Evolutionary conservation across 2,888 invertebrate species (phyloP).

Genomic region (Drosophila anomalipes): DNA sequence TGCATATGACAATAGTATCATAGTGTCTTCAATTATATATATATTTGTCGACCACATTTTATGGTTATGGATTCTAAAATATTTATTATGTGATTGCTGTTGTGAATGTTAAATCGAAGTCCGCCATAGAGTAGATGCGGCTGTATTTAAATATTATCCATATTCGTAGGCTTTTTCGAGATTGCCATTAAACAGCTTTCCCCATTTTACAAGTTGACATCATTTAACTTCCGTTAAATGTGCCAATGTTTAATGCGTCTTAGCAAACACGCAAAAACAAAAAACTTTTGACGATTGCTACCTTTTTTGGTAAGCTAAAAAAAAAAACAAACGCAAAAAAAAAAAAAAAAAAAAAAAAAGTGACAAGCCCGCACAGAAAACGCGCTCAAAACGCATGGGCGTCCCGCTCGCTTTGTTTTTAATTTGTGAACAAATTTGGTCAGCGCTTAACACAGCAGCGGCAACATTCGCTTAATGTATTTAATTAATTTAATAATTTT

Average conservation of each 20-base stretch:
- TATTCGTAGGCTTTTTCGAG: constrained; percentile 16
- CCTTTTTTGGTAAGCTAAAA: constrained; percentile 71
- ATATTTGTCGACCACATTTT: neutral
- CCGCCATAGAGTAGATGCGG: neutral
- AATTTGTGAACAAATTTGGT: constrained; percentile 78
- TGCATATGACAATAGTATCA: neutral
- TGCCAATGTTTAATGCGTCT: constrained; percentile 75
- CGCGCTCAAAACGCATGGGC: constrained; percentile 56
- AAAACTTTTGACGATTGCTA: constrained; percentile 42
- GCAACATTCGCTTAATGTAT: constrained; percentile 42
- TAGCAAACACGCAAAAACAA: constrained; percentile 45
- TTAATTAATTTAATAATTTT: constrained; percentile 63
- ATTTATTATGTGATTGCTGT: neutral
- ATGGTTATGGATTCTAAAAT: neutral
- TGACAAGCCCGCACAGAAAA: constrained; percentile 28
- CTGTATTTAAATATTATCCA: constrained; percentile 9
- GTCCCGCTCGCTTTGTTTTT: constrained; percentile 69
- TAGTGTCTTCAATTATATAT: neutral
- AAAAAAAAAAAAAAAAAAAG: constrained; percentile 24
- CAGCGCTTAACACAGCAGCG: constrained; percentile 43
- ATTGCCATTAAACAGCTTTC: constrained; percentile 59
- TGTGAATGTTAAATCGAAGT: neutral
- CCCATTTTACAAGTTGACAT: constrained; percentile 58
- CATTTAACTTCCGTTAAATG: constrained; percentile 78
- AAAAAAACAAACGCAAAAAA: constrained; percentile 29